These are phyloP conservation scores for Sphinx pinastri DNA, from an alignment of 2,888 invertebrate genomes.

Conservation along the genomic window DNA sequence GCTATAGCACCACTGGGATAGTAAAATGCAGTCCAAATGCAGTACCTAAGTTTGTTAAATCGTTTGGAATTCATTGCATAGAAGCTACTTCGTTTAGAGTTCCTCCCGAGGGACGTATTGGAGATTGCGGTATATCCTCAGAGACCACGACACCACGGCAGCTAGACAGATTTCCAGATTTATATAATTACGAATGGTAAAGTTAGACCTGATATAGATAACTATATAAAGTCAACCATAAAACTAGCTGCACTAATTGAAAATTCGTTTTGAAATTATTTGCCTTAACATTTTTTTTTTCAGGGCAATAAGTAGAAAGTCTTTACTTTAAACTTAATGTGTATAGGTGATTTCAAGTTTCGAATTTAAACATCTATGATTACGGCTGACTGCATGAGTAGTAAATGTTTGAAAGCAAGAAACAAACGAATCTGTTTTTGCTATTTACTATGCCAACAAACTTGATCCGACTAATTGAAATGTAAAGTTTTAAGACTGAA, in stretches of 20 bases:
- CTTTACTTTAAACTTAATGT: no score
- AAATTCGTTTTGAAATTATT: no score
- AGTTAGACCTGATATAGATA: background rate
- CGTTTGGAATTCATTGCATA: conserved; percentile 51
- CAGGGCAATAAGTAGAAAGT: no score
- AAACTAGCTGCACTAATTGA: no score
- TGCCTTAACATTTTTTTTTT: no score
- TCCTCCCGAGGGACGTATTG: conserved; percentile 17
- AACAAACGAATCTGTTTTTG: no score
- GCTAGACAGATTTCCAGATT: background rate
- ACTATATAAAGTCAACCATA: no score
- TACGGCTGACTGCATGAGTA: background rate
- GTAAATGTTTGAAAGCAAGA: background rate
- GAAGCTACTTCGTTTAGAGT: conserved; percentile 26
- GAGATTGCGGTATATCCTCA: conserved; percentile 20
- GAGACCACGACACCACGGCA: background rate
- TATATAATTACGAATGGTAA: background rate
- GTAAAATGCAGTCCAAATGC: conserved; percentile 26
- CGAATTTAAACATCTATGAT: no score
- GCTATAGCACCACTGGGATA: conserved; percentile 14
- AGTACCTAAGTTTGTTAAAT: conserved; percentile 36
- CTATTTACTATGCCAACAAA: no score
- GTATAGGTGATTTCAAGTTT: no score
- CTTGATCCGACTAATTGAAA: background rate
- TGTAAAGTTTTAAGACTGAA: background rate